Evolutionary conservation across 2,113 vertebrate species (phyloP).

Genomic region (Plectropomus leopardus): DNA sequence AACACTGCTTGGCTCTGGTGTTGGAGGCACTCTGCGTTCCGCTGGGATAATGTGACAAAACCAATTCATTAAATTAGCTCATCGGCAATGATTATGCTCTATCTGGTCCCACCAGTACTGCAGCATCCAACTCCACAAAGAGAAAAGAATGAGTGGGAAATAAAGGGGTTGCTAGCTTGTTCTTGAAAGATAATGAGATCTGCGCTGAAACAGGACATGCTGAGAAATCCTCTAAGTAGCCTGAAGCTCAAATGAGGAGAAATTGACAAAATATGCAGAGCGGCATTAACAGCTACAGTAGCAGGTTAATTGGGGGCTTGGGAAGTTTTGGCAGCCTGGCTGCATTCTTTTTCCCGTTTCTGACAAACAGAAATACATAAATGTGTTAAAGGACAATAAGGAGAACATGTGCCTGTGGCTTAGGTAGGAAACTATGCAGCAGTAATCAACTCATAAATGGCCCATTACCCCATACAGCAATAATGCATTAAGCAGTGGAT

Average conservation of each 20-base stretch:
- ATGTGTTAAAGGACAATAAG: constrained; percentile 55
- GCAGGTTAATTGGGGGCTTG: constrained; percentile 85
- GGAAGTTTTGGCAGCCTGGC: constrained; percentile 71
- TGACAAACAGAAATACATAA: constrained; percentile 64
- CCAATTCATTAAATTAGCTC: constrained; percentile 92
- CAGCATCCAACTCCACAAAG: constrained; percentile 63
- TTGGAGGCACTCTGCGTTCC: constrained; percentile 66
- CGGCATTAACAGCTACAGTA: constrained; percentile 72
- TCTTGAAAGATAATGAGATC: constrained; percentile 82
- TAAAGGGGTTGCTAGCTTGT: constrained; percentile 71
- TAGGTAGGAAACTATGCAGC: constrained; percentile 22
- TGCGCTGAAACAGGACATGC: constrained; percentile 66
- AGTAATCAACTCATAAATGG: constrained; percentile 31
- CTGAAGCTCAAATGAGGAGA: constrained; percentile 72
- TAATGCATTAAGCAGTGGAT: constrained; percentile 24
- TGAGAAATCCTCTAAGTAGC: constrained; percentile 75
- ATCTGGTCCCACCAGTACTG: constrained; percentile 75
- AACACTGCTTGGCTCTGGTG: constrained; percentile 70
- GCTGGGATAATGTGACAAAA: constrained; percentile 80
- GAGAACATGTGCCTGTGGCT: constrained; percentile 38
- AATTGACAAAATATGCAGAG: constrained; percentile 78
- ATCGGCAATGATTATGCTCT: constrained; percentile 85
- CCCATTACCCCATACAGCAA: constrained; percentile 18
- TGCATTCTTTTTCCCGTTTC: constrained; percentile 33
- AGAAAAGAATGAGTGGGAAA: constrained; percentile 58